Evolutionary conservation across 1,140 invertebrate species (phyloP).

Genomic region (Oncopodura yosiiana): DNA sequence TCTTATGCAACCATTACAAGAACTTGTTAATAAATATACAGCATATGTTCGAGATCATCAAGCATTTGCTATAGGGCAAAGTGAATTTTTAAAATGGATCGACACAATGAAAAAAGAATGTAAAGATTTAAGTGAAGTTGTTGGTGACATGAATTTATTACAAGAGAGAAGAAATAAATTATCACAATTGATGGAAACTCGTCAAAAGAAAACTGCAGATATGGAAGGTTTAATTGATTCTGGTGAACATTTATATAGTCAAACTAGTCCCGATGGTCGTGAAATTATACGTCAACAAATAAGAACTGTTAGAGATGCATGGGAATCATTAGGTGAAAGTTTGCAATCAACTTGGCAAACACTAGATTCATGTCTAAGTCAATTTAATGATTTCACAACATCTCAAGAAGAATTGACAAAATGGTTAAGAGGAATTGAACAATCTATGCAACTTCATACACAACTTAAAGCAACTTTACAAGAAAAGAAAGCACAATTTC

Average conservation of each 20-base stretch:
- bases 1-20: conserved; percentile 67
- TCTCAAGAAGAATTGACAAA: conserved; percentile 83
- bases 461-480: conserved; percentile 82
- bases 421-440: conserved; percentile 84
- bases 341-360: conserved; percentile 61
- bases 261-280: conserved; percentile 84
- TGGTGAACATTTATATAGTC: conserved; percentile 82
- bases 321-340: conserved; percentile 78
- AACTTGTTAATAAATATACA: conserved; percentile 29
- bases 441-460: conserved; percentile 80
- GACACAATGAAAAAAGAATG: conserved; percentile 58
- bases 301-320: conserved; percentile 64
- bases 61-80: conserved; percentile 66
- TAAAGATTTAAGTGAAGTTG: conserved; percentile 67
- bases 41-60: conserved; percentile 71
- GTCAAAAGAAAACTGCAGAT: conserved; percentile 65
- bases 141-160: conserved; percentile 71
- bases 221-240: conserved; percentile 78
- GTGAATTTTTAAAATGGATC: conserved; percentile 64
- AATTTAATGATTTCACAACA: conserved; percentile 77
- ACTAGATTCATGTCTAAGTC: conserved; percentile 75
- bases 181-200: conserved; percentile 65
- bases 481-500: conserved; percentile 85
- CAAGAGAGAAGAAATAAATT: conserved; percentile 73
- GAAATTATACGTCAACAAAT: conserved; percentile 84